Base-by-base conservation (phyloP, 1,140 invertebrate species). In the Chrysoperla carnea region DNA sequence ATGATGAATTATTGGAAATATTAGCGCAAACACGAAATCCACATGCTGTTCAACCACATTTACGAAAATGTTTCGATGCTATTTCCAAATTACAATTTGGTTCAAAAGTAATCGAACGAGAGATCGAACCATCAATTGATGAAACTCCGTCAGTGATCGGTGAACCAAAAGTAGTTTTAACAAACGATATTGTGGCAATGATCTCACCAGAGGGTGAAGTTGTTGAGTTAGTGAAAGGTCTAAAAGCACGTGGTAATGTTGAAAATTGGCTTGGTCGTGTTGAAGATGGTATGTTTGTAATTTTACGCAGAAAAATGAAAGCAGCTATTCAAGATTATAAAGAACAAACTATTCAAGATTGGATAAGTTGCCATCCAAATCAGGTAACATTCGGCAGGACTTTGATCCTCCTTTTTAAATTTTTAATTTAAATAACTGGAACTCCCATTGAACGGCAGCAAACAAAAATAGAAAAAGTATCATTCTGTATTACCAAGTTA, bases 1-100 rank as follows among this genome's bases (percentile, higher is more conserved):
- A 95, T 61, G 88, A 92, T 50, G 90, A 94, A 56, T 63, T 95
- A 12, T 64, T 96, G 28, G 89, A 94, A 64, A 92, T 94, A 52
- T 66, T 95, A 38, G 84, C 86, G 33, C 85, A 82, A 71, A 86
- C 84, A 0, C 68, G 81, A 46, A 85, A 89, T 60, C 84, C 86
- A 0, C 76, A 83, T 47, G 84, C 84, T 1, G 84, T 93, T 1
- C 87, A 92, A 54, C 82, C 82, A 8, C 83, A 91, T 66, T 62
- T 93, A 13, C 69, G 83, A 38, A 92, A 91, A 61, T 91, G 86
- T 53, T 93, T 93, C 58, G 86, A 91, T 59, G 85, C 78, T 1
- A 83, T 87, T 33, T 68, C 75, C 11, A 76, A 77, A 41, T 60
- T 90, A 13, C 83, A 89, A 53, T 89, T 90, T 58, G 82, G 73